Evolutionary conservation across 2,888 invertebrate species (phyloP).

Genomic region (Acrobasis consociella): DNA sequence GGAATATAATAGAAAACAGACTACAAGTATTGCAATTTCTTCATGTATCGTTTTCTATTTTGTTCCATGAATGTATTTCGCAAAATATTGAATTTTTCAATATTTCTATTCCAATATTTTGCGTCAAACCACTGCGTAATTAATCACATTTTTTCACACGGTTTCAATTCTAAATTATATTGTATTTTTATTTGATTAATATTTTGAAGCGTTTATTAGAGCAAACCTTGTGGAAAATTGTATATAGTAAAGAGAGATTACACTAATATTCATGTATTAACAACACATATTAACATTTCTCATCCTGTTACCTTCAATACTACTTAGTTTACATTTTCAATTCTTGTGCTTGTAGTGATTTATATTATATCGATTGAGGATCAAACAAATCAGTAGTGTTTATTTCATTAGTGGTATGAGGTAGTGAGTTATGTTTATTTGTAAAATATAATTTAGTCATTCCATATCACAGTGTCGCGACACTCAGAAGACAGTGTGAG

Average conservation of each 20-base stretch:
- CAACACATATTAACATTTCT: conserved; percentile 35
- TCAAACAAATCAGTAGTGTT: conserved; percentile 64
- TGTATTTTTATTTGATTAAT: neutral
- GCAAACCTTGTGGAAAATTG: conserved; percentile 17
- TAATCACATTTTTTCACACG: conserved; percentile 56
- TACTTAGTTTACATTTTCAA: conserved; percentile 51
- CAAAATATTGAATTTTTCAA: conserved; percentile 51
- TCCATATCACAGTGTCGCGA: conserved; percentile 59
- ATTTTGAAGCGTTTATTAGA: conserved; percentile 1
- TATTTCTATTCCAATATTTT: conserved; percentile 52
- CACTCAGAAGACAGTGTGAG: conserved; percentile 64
- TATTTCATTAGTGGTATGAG: conserved; percentile 64
- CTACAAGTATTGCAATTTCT: conserved; percentile 30
- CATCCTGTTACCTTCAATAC: conserved; percentile 69
- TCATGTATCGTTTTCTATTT: conserved; percentile 48
- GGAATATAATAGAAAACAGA: conserved; percentile 50
- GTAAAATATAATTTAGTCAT: conserved; percentile 62
- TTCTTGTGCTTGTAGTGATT: conserved; percentile 71
- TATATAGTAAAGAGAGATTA: conserved; percentile 63
- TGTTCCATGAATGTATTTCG: conserved; percentile 47
- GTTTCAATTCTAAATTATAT: conserved; percentile 38
- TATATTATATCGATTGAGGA: conserved; percentile 64
- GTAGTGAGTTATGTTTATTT: conserved; percentile 63
- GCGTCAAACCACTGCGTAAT: conserved; percentile 64
- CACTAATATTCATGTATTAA: conserved; percentile 54